Percentiles rank a stretch among this genome's conserved stretches.
phyloP scores from a whole-genome alignment of 2,113 vertebrate genomes.

The Neopipo cinnamomea region DNA sequence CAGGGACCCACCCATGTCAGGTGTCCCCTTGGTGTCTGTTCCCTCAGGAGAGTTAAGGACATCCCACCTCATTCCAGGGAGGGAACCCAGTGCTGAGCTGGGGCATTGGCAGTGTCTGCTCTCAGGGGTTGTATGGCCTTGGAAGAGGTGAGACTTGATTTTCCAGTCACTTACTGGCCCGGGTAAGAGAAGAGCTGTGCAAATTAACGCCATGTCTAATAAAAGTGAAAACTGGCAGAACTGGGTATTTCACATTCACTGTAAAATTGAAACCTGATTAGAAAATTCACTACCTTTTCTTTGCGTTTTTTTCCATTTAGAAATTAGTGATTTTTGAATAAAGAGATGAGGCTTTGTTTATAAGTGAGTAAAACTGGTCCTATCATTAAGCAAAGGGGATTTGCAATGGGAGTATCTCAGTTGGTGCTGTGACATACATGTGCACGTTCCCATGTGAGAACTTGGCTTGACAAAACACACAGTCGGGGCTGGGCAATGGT shows the following conservation, averaged over 20 bases:
- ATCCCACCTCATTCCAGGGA: not conserved
- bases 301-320: conserved; percentile 16
- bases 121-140: not conserved
- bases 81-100: not conserved
- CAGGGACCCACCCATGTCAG: fast-evolving
- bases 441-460: not conserved
- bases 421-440: not conserved
- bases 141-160: not conserved
- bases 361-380: conserved; percentile 15
- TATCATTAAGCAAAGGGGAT: not conserved
- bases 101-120: not conserved
- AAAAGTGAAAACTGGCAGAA: conserved; percentile 41
- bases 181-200: not conserved
- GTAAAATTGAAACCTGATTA: conserved; percentile 29
- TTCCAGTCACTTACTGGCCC: not conserved
- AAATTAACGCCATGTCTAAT: not conserved
- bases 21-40: not conserved
- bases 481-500: not conserved
- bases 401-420: not conserved
- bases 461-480: not conserved
- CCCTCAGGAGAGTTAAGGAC: not conserved
- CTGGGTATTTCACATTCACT: not conserved
- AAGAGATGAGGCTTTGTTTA: not conserved
- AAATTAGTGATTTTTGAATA: not conserved
- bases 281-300: not conserved